A percentile compares a stretch with the other conserved stretches of the same genome.
These are phyloP conservation scores for Equus przewalskii DNA, from an alignment of 2,113 vertebrate species.

Conservation along the genomic window DNA sequence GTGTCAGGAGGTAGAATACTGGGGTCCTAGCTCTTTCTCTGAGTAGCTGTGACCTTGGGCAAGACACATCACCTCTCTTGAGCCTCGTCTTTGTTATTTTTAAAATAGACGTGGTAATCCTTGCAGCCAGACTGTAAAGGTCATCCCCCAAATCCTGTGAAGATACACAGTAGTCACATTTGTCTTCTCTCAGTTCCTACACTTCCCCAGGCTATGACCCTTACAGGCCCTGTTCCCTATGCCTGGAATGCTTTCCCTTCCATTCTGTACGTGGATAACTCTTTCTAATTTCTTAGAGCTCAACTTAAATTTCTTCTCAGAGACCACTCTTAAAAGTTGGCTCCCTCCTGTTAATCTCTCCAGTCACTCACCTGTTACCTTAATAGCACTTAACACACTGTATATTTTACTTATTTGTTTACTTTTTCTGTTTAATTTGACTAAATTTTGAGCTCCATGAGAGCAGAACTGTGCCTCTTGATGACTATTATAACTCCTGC, in stretches of 20 bases:
- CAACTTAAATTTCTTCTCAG: conserved; percentile 24
- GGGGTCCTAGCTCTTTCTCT: not conserved
- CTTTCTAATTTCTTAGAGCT: not conserved
- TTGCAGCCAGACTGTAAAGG: not conserved
- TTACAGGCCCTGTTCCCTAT: not conserved
- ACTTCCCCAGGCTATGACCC: not conserved
- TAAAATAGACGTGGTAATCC: conserved; percentile 58
- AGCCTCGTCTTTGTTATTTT: conserved; percentile 66
- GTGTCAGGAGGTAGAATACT: not conserved
- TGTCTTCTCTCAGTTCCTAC: not conserved
- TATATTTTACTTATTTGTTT: not conserved
- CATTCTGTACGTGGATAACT: not conserved
- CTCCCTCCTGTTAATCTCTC: not conserved
- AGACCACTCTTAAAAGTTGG: not conserved
- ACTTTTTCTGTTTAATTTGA: not conserved
- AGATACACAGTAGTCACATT: not conserved
- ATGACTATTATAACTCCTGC: not conserved
- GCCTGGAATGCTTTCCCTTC: conserved; percentile 18
- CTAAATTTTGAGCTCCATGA: not conserved
- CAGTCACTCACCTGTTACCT: conserved; percentile 8
- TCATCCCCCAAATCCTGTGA: not conserved
- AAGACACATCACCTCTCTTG: conserved; percentile 1
- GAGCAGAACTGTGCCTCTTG: not conserved
- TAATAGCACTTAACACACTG: not conserved
- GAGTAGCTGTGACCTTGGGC: conserved; percentile 62